A percentile compares a stretch with the other conserved stretches of the same genome.
Evolutionary conservation across 2,113 vertebrate genomes (phyloP).

Genomic region (Megaptera novaeangliae): DNA sequence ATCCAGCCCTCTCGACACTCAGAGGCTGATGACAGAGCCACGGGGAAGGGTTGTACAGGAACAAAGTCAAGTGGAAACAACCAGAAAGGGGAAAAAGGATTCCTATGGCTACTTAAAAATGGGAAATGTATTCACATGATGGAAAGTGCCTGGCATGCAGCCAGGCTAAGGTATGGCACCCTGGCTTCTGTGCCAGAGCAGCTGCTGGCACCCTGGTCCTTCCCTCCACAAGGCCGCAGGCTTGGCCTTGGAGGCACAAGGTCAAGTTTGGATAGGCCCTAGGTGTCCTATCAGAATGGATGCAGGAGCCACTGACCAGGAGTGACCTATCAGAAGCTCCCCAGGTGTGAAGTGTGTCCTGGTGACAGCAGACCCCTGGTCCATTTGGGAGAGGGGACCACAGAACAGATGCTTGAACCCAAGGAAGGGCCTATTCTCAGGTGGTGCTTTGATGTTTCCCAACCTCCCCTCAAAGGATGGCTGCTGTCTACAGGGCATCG

Average conservation of each 20-base stretch:
- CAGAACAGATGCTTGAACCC: fast-evolving
- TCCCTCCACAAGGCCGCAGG: background rate
- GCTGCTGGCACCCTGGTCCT: fast-evolving
- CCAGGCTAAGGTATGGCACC: no score
- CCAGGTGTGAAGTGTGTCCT: background rate
- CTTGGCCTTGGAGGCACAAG: background rate
- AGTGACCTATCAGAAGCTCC: background rate
- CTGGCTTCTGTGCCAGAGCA: background rate
- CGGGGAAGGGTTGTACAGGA: background rate
- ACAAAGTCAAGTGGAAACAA: background rate
- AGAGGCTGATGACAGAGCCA: fast-evolving
- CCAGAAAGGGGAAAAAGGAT: background rate
- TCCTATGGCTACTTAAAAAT: background rate
- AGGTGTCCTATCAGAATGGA: background rate
- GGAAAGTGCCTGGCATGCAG: background rate
- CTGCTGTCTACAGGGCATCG: background rate
- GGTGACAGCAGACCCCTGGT: background rate
- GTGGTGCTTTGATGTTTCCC: background rate
- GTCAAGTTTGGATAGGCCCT: background rate
- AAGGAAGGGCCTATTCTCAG: background rate
- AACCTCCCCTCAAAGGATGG: background rate
- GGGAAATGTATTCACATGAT: fast-evolving
- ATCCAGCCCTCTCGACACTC: background rate
- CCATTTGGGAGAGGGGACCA: background rate
- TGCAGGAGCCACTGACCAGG: background rate